Conservation (phyloP, 2,888 invertebrate genomes). For the Ophion slaviceki region DNA sequence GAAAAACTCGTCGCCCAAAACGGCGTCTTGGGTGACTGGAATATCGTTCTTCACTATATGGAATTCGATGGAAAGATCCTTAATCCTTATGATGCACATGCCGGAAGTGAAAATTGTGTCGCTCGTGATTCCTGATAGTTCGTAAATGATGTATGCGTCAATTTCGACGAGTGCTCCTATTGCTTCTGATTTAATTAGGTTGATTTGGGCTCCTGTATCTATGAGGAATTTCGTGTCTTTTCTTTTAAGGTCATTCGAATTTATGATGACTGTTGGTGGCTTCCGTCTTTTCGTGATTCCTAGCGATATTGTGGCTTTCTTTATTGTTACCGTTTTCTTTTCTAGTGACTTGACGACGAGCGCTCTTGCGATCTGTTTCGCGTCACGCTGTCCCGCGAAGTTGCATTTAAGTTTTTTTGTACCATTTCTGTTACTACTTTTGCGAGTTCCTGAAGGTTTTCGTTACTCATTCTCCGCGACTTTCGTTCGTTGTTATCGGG, state of each 20-base stretch:
- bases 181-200: constrained; percentile 11
- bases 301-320: not conserved
- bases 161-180: not conserved
- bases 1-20: constrained; percentile 22
- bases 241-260: not conserved
- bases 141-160: constrained; percentile 10
- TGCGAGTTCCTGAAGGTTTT: not conserved
- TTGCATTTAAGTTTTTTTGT: too few relatives aligned
- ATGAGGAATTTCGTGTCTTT: not conserved
- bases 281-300: constrained; percentile 12
- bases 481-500: not conserved
- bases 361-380: too few relatives aligned
- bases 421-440: too few relatives aligned
- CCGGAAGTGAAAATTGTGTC: constrained; percentile 11
- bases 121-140: constrained; percentile 3
- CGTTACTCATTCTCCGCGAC: not conserved
- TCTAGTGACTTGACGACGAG: not conserved
- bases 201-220: constrained; percentile 36
- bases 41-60: constrained; percentile 19
- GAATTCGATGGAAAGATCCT: constrained; percentile 13
- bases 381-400: too few relatives aligned
- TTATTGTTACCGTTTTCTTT: not conserved
- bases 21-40: constrained; percentile 17
- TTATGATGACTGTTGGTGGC: constrained; percentile 26
- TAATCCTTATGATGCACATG: not conserved